These are phyloP conservation scores for Porites lobata DNA, from an alignment of 92 coral and sea anemone genomes.

Conservation along the genomic window DNA sequence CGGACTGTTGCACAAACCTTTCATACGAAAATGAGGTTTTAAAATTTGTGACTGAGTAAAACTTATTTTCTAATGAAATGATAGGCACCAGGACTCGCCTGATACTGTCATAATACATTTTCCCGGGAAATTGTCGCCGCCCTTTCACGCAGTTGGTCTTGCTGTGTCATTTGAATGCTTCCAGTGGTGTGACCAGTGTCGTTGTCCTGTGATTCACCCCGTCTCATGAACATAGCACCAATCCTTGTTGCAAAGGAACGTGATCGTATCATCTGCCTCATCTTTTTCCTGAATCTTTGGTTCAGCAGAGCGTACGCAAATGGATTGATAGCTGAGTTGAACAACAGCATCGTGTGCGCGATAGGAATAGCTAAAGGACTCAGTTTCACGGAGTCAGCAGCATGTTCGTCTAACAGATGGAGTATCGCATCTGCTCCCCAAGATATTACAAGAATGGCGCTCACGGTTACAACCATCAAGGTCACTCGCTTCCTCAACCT, in stretches of 20 bases:
- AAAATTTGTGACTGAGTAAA: too few species aligned
- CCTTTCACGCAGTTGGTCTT: too few species aligned
- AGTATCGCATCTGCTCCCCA: neutral
- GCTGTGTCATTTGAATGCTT: too few species aligned
- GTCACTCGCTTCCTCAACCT: neutral
- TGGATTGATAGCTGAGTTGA: neutral
- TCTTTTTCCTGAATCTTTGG: neutral
- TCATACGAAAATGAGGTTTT: too few species aligned
- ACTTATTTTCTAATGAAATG: too few species aligned
- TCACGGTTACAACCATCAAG: neutral
- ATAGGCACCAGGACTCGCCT: too few species aligned
- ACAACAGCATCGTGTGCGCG: neutral
- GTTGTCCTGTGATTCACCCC: neutral
- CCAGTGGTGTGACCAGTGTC: too few species aligned
- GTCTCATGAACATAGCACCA: too few species aligned
- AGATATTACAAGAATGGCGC: neutral
- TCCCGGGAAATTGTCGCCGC: too few species aligned
- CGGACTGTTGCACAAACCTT: too few species aligned
- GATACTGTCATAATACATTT: too few species aligned
- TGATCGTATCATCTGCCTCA: neutral
- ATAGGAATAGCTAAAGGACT: neutral
- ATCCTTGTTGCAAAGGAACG: neutral
- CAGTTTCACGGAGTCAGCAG: neutral
- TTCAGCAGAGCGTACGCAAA: constrained; percentile 3
- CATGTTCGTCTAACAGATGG: neutral